Conservation (phyloP, 2,113 vertebrate genomes). For the Cyanistes caeruleus region DNA sequence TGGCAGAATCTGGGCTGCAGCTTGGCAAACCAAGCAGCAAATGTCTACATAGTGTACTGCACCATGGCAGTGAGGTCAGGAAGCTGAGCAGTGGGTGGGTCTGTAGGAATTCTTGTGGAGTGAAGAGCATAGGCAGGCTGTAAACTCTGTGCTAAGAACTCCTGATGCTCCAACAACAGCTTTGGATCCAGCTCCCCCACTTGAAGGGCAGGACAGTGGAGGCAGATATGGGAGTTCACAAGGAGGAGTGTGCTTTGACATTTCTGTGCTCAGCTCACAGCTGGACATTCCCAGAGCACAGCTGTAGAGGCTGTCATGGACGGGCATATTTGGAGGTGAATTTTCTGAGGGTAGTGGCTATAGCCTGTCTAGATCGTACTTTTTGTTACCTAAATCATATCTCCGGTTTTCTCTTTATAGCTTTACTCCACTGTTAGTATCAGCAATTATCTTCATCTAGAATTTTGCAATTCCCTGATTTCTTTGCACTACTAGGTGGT, state of each 20-base stretch:
- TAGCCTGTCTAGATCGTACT: rapidly evolving
- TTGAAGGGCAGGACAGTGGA: neutral
- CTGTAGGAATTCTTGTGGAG: neutral
- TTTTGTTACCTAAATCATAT: neutral
- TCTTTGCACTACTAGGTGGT: neutral
- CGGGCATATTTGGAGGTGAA: neutral
- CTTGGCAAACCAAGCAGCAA: neutral
- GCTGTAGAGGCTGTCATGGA: neutral
- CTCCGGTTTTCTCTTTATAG: neutral
- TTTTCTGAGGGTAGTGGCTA: neutral
- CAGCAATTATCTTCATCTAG: neutral
- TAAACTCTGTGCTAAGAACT: neutral
- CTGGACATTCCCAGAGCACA: neutral
- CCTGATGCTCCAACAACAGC: neutral
- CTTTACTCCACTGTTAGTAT: neutral
- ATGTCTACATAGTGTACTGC: rapidly evolving
- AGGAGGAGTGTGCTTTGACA: neutral
- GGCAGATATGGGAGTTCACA: neutral
- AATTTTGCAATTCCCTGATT: neutral
- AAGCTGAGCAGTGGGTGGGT: neutral
- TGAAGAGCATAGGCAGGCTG: neutral
- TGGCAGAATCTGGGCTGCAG: neutral
- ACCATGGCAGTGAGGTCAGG: neutral
- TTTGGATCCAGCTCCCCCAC: neutral
- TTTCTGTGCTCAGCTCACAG: neutral